phyloP scores from a whole-genome alignment of 2,797 vertebrate genomes.

The Sebastes matsubarae region DNA sequence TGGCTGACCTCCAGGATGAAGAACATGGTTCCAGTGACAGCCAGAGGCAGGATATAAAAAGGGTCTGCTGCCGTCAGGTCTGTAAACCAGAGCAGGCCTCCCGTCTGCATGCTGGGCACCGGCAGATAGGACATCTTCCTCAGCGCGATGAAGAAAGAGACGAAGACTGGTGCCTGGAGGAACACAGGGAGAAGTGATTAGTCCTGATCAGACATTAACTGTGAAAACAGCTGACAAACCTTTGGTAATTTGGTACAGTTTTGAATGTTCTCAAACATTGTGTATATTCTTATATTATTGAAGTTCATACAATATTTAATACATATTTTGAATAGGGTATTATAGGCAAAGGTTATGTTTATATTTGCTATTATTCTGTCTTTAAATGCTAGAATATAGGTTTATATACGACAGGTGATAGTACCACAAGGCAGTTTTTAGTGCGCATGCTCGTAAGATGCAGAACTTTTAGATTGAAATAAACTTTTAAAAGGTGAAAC shows the following conservation, averaged over 20 bases:
- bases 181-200: neutral
- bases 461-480: no score
- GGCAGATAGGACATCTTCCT: slow-evolving; percentile 91
- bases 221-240: neutral
- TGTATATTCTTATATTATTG: no score
- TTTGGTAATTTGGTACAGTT: no score
- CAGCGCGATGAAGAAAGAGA: slow-evolving; percentile 92
- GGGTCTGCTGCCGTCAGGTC: slow-evolving; percentile 88
- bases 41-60: slow-evolving; percentile 85
- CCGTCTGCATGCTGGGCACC: slow-evolving; percentile 90
- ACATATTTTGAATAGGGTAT: neutral
- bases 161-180: slow-evolving; percentile 86
- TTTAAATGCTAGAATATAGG: no score
- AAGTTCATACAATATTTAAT: no score
- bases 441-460: neutral
- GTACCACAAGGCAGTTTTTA: neutral
- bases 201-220: neutral
- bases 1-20: slow-evolving; percentile 86
- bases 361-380: no score
- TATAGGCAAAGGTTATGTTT: neutral
- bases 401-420: neutral
- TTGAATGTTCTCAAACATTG: no score
- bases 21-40: slow-evolving; percentile 88
- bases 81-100: slow-evolving; percentile 88
- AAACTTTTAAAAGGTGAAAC: no score